Evolutionary conservation across 2,113 vertebrate species (phyloP), one percentile per base, ranked within the genome.

Genomic region (Gopherus evgoodei): DNA sequence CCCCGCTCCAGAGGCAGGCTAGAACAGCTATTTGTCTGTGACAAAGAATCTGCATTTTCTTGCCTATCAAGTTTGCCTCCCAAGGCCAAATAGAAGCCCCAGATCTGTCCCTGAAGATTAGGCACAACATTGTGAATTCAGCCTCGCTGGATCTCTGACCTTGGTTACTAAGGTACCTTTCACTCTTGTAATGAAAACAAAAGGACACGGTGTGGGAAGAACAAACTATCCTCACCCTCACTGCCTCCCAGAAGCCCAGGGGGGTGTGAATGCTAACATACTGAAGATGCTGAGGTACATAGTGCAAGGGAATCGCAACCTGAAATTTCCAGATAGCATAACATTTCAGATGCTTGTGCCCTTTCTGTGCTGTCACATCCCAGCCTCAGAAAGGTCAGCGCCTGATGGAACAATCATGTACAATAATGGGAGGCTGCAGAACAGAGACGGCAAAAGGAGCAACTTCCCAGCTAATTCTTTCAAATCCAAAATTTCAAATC

Each of bases 391-490:
- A 78, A 88, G 90, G 90, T 29, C 91, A 91, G n/a, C 1, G 42
- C 92, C 93, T 44, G 76, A 27, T 0, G 3, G 27, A n/a, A 76
- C 69, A 22, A 85, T 59, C 38, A n/a, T 27, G 3, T 11, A 5
- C 1, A 5, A 81, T 22, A 82, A 81, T 2, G n/a, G 85, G 92
- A 93, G 7, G 44, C 76, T 90, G 19, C 86, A 86, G 29, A 92
- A 82, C 21, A 6, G 6, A 50, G 31, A 19, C 0, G 1, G 69
- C 31, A 81, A 93, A 89, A 94, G 2, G 57, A 92, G 47, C 54
- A 91, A 81, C 16, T 69, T 90, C 8, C 25, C 8, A 47, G 69
- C 59, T 93, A 35, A n/a, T 89, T 90, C 84, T 69, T 84, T 82
- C 5, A 79, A 87, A 90, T 83, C 22, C 59, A 12, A 86, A 29